A percentile compares a stretch with the other conserved stretches of the same genome.
Conservation (phyloP, 2,113 vertebrate species). For the Caretta caretta region DNA sequence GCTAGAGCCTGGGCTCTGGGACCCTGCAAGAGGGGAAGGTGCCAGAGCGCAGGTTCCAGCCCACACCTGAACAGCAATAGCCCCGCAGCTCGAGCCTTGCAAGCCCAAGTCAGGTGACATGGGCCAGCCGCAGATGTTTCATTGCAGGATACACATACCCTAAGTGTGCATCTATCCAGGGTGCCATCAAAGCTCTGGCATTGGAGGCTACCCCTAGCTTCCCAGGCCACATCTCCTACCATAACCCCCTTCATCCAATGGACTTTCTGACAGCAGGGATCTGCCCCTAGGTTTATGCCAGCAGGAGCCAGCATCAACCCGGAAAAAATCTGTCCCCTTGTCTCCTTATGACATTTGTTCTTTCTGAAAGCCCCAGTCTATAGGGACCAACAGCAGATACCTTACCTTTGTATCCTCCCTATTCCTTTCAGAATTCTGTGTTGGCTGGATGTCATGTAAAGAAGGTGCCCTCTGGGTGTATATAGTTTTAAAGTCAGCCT, state of each 20-base stretch:
- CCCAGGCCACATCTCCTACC: not conserved
- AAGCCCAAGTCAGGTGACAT: not conserved
- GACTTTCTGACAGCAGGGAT: not conserved
- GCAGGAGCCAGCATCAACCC: not conserved
- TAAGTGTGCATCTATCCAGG: not conserved
- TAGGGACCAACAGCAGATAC: not conserved
- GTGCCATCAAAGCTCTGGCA: not conserved
- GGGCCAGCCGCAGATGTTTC: not conserved
- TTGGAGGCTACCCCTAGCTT: not conserved
- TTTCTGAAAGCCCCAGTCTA: not conserved
- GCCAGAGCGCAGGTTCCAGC: not conserved
- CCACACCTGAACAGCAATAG: not conserved
- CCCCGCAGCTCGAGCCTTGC: not conserved
- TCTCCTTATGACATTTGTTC: not conserved
- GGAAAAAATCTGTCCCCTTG: not conserved
- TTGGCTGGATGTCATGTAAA: not conserved
- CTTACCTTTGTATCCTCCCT: not conserved
- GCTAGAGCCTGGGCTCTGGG: not conserved
- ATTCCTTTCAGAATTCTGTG: rapidly evolving
- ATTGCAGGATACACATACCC: not conserved
- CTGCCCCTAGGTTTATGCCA: not conserved
- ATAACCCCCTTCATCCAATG: not conserved
- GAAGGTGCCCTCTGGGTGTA: conserved; percentile 8
- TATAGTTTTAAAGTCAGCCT: not conserved
- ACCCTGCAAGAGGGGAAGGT: not conserved